Evolutionary conservation across 2,113 vertebrate species (phyloP).

Genomic region (Meleagris gallopavo): DNA sequence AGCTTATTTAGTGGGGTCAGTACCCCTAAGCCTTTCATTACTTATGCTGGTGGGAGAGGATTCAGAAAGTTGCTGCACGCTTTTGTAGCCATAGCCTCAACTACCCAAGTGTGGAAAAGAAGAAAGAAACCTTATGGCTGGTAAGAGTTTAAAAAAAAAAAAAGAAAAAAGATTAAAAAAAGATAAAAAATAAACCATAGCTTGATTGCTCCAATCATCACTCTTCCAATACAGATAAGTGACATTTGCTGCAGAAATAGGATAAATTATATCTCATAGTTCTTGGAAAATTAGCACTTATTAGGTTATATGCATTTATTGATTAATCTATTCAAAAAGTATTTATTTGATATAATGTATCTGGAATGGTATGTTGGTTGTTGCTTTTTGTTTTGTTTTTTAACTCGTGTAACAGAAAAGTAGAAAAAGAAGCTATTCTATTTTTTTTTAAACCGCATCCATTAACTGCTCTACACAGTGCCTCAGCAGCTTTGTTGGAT

Average conservation of each 20-base stretch:
- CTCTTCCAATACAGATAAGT: background rate
- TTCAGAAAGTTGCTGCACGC: background rate
- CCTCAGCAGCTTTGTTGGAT: background rate
- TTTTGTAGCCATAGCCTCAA: background rate
- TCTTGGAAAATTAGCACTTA: background rate
- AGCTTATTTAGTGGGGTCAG: background rate
- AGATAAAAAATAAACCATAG: background rate
- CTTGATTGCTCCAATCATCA: background rate
- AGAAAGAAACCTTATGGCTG: slow-evolving; percentile 45
- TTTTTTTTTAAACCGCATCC: background rate
- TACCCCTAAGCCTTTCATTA: background rate
- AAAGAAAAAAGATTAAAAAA: background rate
- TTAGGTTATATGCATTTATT: background rate
- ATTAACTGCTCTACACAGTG: background rate
- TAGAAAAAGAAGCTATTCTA: background rate
- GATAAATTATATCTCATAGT: background rate
- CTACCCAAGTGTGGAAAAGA: background rate
- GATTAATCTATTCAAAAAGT: background rate
- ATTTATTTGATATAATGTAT: background rate
- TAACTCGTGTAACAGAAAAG: background rate
- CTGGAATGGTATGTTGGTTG: background rate
- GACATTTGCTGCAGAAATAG: background rate
- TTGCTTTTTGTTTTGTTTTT: background rate
- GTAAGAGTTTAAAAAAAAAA: slow-evolving; percentile 29
- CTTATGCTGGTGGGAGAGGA: slow-evolving; percentile 2